Conservation (phyloP, 92 coral and sea anemone species). For the Epizoanthus fatuus region DNA sequence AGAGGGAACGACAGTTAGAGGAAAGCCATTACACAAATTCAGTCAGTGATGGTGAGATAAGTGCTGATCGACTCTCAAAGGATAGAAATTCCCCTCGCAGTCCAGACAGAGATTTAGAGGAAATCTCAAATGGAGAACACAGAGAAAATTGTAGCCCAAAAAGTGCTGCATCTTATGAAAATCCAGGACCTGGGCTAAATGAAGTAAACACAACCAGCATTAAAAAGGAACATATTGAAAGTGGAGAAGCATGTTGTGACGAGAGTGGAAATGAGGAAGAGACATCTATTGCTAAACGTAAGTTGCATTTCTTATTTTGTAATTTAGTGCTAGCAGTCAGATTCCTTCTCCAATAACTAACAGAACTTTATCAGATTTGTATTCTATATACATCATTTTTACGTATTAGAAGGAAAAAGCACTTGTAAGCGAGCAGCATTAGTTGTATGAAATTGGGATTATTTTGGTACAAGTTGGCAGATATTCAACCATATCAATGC, state of each 20-base stretch:
- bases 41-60: constrained; percentile 69
- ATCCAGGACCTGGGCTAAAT: constrained; percentile 13
- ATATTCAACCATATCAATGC: no score
- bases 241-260: not conserved
- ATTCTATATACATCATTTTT: no score
- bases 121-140: constrained; percentile 48
- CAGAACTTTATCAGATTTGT: no score
- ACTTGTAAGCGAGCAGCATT: no score
- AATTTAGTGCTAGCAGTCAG: no score
- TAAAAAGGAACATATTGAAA: constrained; percentile 32
- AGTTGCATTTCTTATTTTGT: not conserved
- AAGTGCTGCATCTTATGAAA: constrained; percentile 68
- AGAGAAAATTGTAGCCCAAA: constrained; percentile 76
- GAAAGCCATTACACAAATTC: constrained; percentile 69
- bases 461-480: no score
- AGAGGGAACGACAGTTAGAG: constrained; percentile 80
- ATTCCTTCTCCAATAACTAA: no score
- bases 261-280: constrained; percentile 7
- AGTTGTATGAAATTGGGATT: not conserved
- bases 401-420: no score
- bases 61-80: constrained; percentile 62
- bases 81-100: constrained; percentile 77
- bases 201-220: constrained; percentile 10
- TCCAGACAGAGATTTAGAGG: constrained; percentile 64
- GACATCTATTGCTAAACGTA: constrained; percentile 3